phyloP scores from a whole-genome alignment of 2,888 invertebrate species.

The Dermolepida albohirtum region DNA sequence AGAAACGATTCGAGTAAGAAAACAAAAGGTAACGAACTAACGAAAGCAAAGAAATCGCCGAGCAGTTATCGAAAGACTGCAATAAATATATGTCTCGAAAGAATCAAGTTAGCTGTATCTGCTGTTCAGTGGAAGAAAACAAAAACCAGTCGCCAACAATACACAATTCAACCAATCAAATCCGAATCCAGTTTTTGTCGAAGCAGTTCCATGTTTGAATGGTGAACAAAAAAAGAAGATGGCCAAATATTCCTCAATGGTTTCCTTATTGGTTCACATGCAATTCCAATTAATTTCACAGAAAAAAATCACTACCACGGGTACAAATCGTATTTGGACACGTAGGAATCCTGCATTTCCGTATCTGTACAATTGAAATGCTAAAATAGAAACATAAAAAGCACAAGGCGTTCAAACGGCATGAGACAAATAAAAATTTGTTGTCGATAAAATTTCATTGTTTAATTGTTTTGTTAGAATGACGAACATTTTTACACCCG shows the following conservation, averaged over 20 bases:
- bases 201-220: constrained; percentile 55
- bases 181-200: constrained; percentile 56
- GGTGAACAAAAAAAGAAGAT: constrained; percentile 46
- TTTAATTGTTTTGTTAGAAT: constrained; percentile 36
- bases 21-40: constrained; percentile 12
- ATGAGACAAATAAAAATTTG: constrained; percentile 35
- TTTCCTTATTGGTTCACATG: constrained; percentile 55
- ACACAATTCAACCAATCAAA: constrained; percentile 62
- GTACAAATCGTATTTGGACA: constrained; percentile 53
- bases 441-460: constrained; percentile 36
- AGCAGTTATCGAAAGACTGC: constrained; percentile 42
- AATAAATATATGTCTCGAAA: constrained; percentile 44
- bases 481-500: constrained; percentile 26
- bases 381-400: constrained; percentile 39
- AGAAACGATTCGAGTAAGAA: constrained; percentile 23
- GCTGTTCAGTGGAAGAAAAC: constrained; percentile 43
- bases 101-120: constrained; percentile 42
- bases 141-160: constrained; percentile 63
- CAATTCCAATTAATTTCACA: constrained; percentile 53
- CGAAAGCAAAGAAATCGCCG: constrained; percentile 34
- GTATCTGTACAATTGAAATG: constrained; percentile 35
- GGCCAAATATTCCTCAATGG: constrained; percentile 45
- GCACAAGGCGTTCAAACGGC: constrained; percentile 26
- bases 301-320: constrained; percentile 47
- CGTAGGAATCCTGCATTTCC: constrained; percentile 46